These are phyloP conservation scores for Polylopha cassiicola DNA, from an alignment of 2,888 invertebrate genomes.

Conservation along the genomic window DNA sequence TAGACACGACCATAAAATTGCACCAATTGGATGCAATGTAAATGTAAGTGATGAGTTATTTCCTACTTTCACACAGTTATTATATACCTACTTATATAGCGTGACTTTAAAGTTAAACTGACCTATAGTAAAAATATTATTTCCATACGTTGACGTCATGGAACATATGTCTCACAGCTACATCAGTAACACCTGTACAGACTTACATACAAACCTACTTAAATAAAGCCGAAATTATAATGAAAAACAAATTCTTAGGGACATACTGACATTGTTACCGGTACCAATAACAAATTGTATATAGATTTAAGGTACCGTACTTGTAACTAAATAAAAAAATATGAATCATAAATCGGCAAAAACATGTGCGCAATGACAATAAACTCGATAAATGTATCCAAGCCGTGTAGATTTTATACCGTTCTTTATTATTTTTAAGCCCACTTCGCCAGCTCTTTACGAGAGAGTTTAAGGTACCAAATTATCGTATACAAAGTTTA, in stretches of 20 bases:
- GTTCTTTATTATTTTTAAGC: constrained; percentile 35
- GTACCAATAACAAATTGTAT: too few relatives aligned
- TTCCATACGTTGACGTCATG: constrained; percentile 5
- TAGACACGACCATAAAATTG: constrained; percentile 26
- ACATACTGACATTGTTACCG: too few relatives aligned
- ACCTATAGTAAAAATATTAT: too few relatives aligned
- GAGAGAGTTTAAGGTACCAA: constrained; percentile 31
- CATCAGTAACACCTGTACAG: too few relatives aligned
- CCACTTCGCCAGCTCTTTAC: constrained; percentile 42
- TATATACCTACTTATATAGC: not conserved
- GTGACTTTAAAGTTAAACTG: too few relatives aligned
- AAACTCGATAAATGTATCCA: constrained; percentile 26
- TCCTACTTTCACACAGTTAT: constrained; percentile 35
- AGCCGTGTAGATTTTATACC: constrained; percentile 39
- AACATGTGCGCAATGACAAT: constrained; percentile 27
- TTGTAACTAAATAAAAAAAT: constrained; percentile 7
- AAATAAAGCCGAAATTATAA: too few relatives aligned
- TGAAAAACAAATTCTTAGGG: constrained; percentile 4
- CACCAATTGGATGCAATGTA: constrained; percentile 31
- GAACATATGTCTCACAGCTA: constrained; percentile 1
- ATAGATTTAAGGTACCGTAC: too few relatives aligned
- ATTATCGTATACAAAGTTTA: constrained; percentile 1
- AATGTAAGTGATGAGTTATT: constrained; percentile 27
- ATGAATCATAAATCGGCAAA: constrained; percentile 13
- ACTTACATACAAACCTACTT: too few relatives aligned